Evolutionary conservation across 2,888 invertebrate genomes (phyloP), one percentile per base, ranked within the genome.

Genomic region (Ormyrus rosae): DNA sequence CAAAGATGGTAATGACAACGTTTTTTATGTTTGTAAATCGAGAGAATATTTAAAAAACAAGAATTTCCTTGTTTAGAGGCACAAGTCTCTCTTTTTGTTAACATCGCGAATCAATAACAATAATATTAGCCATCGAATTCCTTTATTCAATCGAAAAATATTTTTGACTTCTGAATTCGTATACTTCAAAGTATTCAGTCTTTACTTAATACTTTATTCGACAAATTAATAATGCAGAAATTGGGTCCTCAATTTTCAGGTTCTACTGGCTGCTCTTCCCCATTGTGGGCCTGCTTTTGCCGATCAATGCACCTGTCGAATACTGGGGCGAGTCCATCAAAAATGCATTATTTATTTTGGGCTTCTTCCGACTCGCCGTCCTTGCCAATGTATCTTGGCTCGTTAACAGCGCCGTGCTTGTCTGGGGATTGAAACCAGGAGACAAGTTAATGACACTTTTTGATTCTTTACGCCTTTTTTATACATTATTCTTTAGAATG

Each of bases 301-400:
- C 96, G 0, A 89, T 96, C 13, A 96, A 96, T 87, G 94, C 95
- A 0, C 96, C 96, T 0, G 92, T 95, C 0, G 95, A 95, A 89
- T 96, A 96, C 88, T 96, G 96, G 95, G 93, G 93, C 6, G 96
- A 97, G 84, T 91, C 93, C 0, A 89, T 96, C 0, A 84, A 92
- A 13, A 93, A 92, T 60, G 91, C 95, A 0, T 87, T 95, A 8
- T 93, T 95, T 82, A 92, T 96, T 0, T 92, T 95, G 6, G 95
- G 95, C 9, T 94, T 95, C 87, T 88, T 96, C 81, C 93, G 96
- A 10, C 94, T 94, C 83, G 91, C 93, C 0, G 89, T 96, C 8
- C 92, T 94, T 0, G 87, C 94, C 0, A 94, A 96, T 86, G 90
- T 94, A 0, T 92, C 94, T 6, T 95, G 95, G 94, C 91, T 96